phyloP scores from a whole-genome alignment of 2,113 vertebrate species.

The Acanthochromis polyacanthus region DNA sequence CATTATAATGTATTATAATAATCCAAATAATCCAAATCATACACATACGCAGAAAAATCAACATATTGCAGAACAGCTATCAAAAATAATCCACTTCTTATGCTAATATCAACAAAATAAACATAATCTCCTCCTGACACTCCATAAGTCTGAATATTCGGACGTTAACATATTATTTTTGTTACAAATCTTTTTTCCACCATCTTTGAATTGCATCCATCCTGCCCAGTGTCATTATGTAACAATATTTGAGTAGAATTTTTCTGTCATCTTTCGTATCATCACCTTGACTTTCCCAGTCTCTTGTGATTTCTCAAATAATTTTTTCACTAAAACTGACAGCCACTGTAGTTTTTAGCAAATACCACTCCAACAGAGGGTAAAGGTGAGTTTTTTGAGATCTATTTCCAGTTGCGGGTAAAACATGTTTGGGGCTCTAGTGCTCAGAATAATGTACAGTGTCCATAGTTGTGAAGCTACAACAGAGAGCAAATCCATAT shows the following conservation, averaged over 20 bases:
- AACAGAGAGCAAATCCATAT: no score
- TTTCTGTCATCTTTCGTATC: no score
- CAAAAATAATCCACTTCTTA: constrained; percentile 75
- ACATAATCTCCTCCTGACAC: constrained; percentile 51
- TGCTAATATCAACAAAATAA: constrained; percentile 66
- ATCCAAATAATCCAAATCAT: constrained; percentile 79
- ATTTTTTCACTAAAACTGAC: no score
- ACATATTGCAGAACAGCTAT: constrained; percentile 62
- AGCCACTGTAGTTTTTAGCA: no score
- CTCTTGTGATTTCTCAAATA: no score
- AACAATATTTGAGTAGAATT: constrained; percentile 23
- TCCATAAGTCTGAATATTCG: constrained; percentile 35
- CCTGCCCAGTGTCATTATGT: constrained; percentile 21
- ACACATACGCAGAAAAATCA: constrained; percentile 65
- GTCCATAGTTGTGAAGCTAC: no score
- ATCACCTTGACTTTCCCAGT: no score
- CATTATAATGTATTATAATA: constrained; percentile 78
- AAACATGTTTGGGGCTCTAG: no score
- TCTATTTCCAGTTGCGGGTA: no score
- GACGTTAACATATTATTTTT: constrained; percentile 31
- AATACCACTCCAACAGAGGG: no score
- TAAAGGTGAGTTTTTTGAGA: no score
- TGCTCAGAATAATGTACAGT: no score
- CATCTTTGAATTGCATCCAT: constrained; percentile 18
- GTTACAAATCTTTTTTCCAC: constrained; percentile 22